A percentile compares a stretch with the other conserved stretches of the same genome.
Evolutionary conservation across 2,888 invertebrate genomes (phyloP).

Genomic region (Miltochrista miniata): DNA sequence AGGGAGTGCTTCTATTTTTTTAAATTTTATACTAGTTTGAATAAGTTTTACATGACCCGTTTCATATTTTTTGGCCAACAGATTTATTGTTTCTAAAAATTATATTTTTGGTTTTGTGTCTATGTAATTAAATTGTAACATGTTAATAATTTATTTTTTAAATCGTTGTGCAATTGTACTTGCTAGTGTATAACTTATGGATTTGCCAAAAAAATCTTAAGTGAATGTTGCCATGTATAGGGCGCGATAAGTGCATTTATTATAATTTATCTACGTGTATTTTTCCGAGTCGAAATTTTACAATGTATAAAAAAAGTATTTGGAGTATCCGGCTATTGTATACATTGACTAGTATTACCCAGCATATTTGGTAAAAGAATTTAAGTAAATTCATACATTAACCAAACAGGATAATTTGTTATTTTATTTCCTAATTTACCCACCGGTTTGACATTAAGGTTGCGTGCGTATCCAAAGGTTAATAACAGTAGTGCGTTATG

Average conservation of each 20-base stretch:
- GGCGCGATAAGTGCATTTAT: constrained; percentile 75
- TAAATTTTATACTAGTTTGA: constrained; percentile 28
- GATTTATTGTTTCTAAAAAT: constrained; percentile 45
- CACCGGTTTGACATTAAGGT: not conserved
- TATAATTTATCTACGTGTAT: constrained; percentile 63
- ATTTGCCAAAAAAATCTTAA: constrained; percentile 62
- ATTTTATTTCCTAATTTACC: constrained; percentile 20
- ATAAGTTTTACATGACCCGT: constrained; percentile 30
- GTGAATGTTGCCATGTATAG: constrained; percentile 71
- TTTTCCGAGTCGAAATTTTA: constrained; percentile 59
- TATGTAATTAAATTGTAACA: constrained; percentile 33
- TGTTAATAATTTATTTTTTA: constrained; percentile 41
- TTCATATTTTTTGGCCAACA: constrained; percentile 26
- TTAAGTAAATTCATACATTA: constrained; percentile 66
- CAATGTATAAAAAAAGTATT: constrained; percentile 55
- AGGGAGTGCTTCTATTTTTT: constrained; percentile 29
- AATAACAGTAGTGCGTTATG: too few species aligned
- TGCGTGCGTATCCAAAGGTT: too few species aligned
- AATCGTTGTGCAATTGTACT: constrained; percentile 58
- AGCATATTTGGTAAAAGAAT: constrained; percentile 65
- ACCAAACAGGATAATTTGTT: constrained; percentile 49
- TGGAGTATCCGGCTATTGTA: constrained; percentile 69
- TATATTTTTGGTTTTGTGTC: constrained; percentile 51
- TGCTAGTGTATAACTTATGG: constrained; percentile 49
- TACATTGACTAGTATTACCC: constrained; percentile 68